Conservation (phyloP, 37 sponge, comb jelly and placozoan genomes). For the Diacarnus erythraeanus region DNA sequence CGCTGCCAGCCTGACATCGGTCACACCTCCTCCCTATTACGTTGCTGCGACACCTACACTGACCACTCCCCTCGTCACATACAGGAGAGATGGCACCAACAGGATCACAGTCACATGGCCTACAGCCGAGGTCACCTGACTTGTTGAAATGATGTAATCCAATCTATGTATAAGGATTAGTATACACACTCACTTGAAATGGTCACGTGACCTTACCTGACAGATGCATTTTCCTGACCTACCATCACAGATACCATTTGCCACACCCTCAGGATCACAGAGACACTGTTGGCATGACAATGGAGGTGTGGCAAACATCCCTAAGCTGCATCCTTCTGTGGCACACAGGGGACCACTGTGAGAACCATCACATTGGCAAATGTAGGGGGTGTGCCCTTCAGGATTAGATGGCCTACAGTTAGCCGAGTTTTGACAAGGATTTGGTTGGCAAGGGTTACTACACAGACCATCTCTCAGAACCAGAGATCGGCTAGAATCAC, state of each 20-base stretch:
- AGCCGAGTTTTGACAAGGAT: constrained; percentile 19
- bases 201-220: constrained; percentile 29
- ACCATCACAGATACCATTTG: constrained; percentile 22
- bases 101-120: constrained; percentile 44
- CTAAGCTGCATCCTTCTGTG: not conserved
- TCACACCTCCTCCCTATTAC: constrained; percentile 44
- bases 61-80: constrained; percentile 27
- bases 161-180: not conserved
- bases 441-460: constrained; percentile 22
- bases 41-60: constrained; percentile 28
- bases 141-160: not conserved
- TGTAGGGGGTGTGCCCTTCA: not conserved
- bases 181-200: too few species aligned
- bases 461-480: constrained; percentile 2
- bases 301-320: not conserved
- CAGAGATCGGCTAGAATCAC: not conserved
- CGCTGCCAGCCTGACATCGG: constrained; percentile 13
- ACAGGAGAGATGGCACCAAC: constrained; percentile 15
- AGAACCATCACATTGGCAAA: not conserved
- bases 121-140: constrained; percentile 36
- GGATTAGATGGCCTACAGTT: not conserved
- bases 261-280: constrained; percentile 39
- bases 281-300: constrained; percentile 17
- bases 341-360: not conserved
- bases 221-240: constrained; percentile 17